phyloP scores from a whole-genome alignment of 1,140 invertebrate species.

The Eciton burchellii region DNA sequence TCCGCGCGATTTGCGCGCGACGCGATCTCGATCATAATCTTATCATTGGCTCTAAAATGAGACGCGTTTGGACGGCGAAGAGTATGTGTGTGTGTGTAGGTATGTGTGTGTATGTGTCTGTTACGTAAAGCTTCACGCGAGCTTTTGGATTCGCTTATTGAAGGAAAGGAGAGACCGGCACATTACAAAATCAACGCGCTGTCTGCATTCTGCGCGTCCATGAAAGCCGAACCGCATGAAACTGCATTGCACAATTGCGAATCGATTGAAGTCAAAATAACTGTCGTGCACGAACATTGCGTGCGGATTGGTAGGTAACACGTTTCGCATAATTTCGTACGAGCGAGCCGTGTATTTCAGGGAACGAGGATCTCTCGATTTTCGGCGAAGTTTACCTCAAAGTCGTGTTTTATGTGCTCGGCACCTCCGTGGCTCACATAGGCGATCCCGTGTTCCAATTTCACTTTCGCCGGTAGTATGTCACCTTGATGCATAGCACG shows the following conservation, averaged over 20 bases:
- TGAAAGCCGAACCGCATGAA: background rate
- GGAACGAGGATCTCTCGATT: background rate
- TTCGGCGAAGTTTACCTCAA: slow-evolving; percentile 80
- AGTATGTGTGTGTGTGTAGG: background rate
- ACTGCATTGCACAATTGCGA: slow-evolving; percentile 31
- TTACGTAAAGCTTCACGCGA: slow-evolving; percentile 9
- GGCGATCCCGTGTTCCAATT: slow-evolving; percentile 81
- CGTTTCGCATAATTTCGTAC: slow-evolving; percentile 12
- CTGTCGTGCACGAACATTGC: background rate
- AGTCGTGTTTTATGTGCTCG: slow-evolving; percentile 83
- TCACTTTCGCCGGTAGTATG: slow-evolving; percentile 84
- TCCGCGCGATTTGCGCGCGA: background rate
- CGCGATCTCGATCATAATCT: slow-evolving; percentile 36
- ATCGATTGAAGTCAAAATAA: slow-evolving; percentile 35
- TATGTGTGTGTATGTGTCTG: background rate
- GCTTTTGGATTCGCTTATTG: slow-evolving; percentile 45
- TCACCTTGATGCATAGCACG: slow-evolving; percentile 84
- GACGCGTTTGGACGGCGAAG: background rate
- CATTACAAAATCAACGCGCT: slow-evolving; percentile 10
- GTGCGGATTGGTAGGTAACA: background rate
- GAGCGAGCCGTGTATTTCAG: background rate
- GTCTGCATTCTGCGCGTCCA: too few species aligned
- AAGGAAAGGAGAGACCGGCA: background rate
- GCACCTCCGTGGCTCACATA: slow-evolving; percentile 83
- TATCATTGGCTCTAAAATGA: slow-evolving; percentile 22